Conservation (phyloP, 1,140 invertebrate species). For the Metaphire vulgaris region DNA sequence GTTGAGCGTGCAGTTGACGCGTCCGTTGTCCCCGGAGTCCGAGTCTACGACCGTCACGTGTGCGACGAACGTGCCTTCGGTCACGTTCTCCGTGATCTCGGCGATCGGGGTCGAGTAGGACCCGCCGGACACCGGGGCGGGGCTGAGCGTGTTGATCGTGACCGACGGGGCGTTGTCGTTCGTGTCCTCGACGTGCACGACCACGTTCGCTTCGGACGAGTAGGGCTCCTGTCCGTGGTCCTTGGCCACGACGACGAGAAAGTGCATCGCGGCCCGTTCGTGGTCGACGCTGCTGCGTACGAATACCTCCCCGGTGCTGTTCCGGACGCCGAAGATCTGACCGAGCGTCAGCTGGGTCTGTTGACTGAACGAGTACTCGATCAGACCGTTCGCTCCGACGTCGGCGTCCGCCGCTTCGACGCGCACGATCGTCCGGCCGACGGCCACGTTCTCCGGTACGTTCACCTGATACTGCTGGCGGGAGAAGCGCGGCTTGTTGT, state of each 20-base stretch:
- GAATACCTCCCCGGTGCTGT: slow-evolving; percentile 13
- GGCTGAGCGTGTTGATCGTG: slow-evolving; percentile 13
- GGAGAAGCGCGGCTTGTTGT: slow-evolving; percentile 72
- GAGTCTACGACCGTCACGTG: neutral
- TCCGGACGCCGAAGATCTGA: slow-evolving; percentile 7
- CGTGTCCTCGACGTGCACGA: slow-evolving; percentile 22
- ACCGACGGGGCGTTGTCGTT: slow-evolving; percentile 27
- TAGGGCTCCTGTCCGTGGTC: slow-evolving; percentile 32
- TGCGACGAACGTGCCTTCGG: neutral
- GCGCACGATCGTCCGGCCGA: slow-evolving; percentile 66
- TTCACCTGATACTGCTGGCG: slow-evolving; percentile 60
- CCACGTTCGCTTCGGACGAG: slow-evolving; percentile 12
- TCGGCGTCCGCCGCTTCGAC: slow-evolving; percentile 73
- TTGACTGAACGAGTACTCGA: slow-evolving; percentile 55
- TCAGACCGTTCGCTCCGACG: slow-evolving; percentile 64
- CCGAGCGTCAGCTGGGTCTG: slow-evolving; percentile 10
- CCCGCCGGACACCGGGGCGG: no score
- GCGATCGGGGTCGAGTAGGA: slow-evolving; percentile 10
- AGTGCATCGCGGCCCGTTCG: slow-evolving; percentile 31
- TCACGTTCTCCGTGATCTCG: slow-evolving; percentile 6
- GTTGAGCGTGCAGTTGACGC: slow-evolving; percentile 5
- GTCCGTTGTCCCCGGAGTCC: slow-evolving; percentile 8
- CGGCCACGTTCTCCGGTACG: slow-evolving; percentile 66
- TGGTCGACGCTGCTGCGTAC: slow-evolving; percentile 10
- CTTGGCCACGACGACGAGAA: slow-evolving; percentile 37